Percentiles rank a stretch among this genome's conserved stretches.
Evolutionary conservation across 1,140 invertebrate species (phyloP).

Genomic region (Orchesella cincta): DNA sequence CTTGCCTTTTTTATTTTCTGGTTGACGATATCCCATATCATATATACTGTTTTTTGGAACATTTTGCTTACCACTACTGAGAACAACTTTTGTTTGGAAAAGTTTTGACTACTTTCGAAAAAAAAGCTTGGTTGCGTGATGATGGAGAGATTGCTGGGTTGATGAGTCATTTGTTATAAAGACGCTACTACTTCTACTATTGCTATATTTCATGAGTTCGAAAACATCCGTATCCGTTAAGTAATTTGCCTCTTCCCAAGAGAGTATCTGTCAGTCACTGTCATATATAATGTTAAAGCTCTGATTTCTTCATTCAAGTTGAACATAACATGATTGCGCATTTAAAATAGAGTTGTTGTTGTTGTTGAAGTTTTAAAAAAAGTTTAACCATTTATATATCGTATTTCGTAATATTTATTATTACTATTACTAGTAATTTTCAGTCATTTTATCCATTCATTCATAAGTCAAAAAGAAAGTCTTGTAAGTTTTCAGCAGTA

Average conservation of each 20-base stretch:
- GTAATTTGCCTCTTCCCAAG: conserved; percentile 11
- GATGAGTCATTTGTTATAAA: conserved; percentile 1
- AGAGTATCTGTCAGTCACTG: not conserved
- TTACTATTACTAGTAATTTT: too few relatives aligned
- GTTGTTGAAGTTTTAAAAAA: too few relatives aligned
- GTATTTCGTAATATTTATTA: too few relatives aligned
- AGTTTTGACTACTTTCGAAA: not conserved
- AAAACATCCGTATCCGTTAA: conserved; percentile 26
- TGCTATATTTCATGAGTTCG: not conserved
- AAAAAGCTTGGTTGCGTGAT: conserved; percentile 21
- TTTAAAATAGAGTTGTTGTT: not conserved
- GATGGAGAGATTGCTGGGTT: conserved; percentile 27
- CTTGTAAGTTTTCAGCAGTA: conserved; percentile 26
- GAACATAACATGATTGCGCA: not conserved
- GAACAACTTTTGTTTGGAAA: conserved; percentile 37
- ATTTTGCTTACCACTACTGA: conserved; percentile 26
- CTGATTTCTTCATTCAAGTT: not conserved
- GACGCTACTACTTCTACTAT: too few relatives aligned
- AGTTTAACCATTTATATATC: too few relatives aligned
- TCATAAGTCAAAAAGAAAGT: conserved; percentile 11
- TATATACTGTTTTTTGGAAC: too few relatives aligned
- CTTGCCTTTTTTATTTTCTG: conserved; percentile 31
- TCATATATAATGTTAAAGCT: not conserved
- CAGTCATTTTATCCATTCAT: not conserved
- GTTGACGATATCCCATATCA: too few relatives aligned